Evolutionary conservation across 2,888 invertebrate species (phyloP).

Genomic region (Agonopterix subpropinquella): DNA sequence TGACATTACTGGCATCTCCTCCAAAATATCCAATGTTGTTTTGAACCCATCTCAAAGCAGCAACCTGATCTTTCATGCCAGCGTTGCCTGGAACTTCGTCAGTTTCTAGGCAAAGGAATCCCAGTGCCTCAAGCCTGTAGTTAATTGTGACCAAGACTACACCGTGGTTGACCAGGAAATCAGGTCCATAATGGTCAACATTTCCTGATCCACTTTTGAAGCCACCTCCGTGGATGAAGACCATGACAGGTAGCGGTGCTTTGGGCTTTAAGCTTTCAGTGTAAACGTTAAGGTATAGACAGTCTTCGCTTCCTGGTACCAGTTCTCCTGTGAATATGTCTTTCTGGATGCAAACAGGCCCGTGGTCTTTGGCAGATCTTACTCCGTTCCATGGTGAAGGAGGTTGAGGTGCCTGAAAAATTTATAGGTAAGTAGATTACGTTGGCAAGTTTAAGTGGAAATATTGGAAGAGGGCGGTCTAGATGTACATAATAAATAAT

Average conservation of each 20-base stretch:
- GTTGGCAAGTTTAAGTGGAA: neutral
- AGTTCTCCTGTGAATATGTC: slow-evolving; percentile 22
- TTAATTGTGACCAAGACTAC: slow-evolving; percentile 42
- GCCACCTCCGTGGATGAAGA: slow-evolving; percentile 42
- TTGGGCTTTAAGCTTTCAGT: slow-evolving; percentile 24
- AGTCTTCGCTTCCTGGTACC: slow-evolving; percentile 36
- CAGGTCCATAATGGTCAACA: slow-evolving; percentile 32
- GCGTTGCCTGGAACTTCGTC: slow-evolving; percentile 75
- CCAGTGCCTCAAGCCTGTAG: slow-evolving; percentile 63
- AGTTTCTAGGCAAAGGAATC: slow-evolving; percentile 71
- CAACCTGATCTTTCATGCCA: slow-evolving; percentile 58
- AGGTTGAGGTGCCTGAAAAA: slow-evolving; percentile 34
- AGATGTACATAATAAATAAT: too few relatives aligned
- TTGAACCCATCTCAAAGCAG: slow-evolving; percentile 38
- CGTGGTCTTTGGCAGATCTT: slow-evolving; percentile 28
- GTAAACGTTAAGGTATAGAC: slow-evolving; percentile 41
- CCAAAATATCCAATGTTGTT: slow-evolving; percentile 34
- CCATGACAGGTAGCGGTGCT: slow-evolving; percentile 34
- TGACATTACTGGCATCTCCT: slow-evolving; percentile 35
- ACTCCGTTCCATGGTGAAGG: slow-evolving; percentile 32
- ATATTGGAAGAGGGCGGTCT: too few relatives aligned
- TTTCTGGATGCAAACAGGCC: slow-evolving; percentile 29
- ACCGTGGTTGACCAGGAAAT: slow-evolving; percentile 33
- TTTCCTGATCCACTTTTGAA: slow-evolving; percentile 37
- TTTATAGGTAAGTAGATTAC: neutral